A percentile compares a stretch with the other conserved stretches of the same genome.
These are phyloP conservation scores for Cabera pusaria DNA, from an alignment of 2,888 invertebrate genomes.

Conservation along the genomic window DNA sequence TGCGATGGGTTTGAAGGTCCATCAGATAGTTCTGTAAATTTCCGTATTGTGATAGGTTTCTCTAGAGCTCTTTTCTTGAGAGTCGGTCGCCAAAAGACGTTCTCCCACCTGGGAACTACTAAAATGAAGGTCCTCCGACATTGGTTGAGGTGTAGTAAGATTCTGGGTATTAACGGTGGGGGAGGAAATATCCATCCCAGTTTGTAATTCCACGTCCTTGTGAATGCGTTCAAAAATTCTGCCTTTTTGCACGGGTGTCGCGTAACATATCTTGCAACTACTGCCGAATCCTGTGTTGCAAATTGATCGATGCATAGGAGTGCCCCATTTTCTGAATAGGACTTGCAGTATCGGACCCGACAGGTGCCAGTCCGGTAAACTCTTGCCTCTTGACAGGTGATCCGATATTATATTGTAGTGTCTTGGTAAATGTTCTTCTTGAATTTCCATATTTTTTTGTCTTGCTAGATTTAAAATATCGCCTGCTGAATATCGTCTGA, in stretches of 20 bases:
- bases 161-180: background rate
- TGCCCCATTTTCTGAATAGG: background rate
- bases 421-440: background rate
- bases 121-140: background rate
- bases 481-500: too few species aligned
- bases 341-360: too few species aligned
- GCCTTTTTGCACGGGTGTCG: too few species aligned
- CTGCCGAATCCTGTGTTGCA: background rate
- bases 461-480: too few species aligned
- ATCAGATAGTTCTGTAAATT: background rate
- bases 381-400: too few species aligned
- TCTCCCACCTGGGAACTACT: background rate
- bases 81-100: background rate
- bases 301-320: background rate
- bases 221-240: background rate
- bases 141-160: background rate
- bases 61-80: background rate
- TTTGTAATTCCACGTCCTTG: background rate
- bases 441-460: too few species aligned
- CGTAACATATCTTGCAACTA: background rate
- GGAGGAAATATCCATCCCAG: background rate
- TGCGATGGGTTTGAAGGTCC: background rate
- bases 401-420: too few species aligned
- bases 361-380: too few species aligned
- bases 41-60: background rate